Base-by-base conservation (phyloP, 2,113 vertebrate genomes). In the Oreochromis tanganicae region DNA sequence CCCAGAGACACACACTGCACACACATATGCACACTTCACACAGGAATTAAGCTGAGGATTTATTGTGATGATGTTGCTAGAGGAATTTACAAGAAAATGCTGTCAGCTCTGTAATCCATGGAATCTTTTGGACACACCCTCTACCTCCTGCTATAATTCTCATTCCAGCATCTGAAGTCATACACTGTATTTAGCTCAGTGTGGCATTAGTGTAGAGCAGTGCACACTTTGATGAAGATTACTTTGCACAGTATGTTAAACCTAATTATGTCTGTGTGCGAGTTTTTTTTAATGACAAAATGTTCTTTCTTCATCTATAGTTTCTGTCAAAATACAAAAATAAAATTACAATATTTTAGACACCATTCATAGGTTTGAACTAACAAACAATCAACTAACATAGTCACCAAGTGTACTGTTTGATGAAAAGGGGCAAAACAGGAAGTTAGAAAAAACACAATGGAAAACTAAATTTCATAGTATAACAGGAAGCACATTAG, bases 41-140 rank as follows among this genome's bases (percentile, higher is more conserved):
- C 14, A 73, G 34, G 48, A 71, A 80, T 82, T 73, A 52, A 81
- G 83, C 46, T 43, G 71, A 82, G 63, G 82, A 81, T 87, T 89
- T 89, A 82, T 80, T 80, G 29, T 61, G 80, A 43, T 73, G 80
- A 29, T 68, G 73, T 41, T 79, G 71, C 16, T 80, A 68, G 52
- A 91, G 59, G 48, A 78, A 89, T 88, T 84, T 82, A 84, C 66
- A 84, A 86, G 73, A 79, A 68, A 82, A 91, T 4, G 24, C 54
- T 83, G 73, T 83, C 50, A 59, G 75, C 71, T 78, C 71, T 87
- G 54, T 85, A 83, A 89, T 86, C 80, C 79, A 48, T 24, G 41
- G 87, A 80, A 81, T 87, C 75, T 85, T 68, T 17, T 29, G 19
- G 57, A 85, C 54, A 48, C 59, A 2, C 59, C 81, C 83, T 38